Evolutionary conservation across 92 coral and sea anemone species (phyloP).

Genomic region (Heteractis magnifica): DNA sequence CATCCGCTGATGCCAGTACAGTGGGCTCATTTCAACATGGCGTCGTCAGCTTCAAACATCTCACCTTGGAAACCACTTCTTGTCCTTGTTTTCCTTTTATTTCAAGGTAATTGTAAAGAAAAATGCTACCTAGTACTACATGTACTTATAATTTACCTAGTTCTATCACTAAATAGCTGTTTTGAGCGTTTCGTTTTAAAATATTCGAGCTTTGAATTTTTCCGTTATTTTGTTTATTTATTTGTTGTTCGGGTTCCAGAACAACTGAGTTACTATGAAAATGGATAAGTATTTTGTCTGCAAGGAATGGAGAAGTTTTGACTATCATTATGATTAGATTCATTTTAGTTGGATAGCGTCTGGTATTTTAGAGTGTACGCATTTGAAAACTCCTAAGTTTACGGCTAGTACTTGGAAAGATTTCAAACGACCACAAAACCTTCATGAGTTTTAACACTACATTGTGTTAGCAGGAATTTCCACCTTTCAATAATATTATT

Average conservation of each 20-base stretch:
- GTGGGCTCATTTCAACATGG: slow-evolving; percentile 18
- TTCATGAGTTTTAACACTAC: background rate
- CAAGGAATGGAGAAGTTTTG: too few species aligned
- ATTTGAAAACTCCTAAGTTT: background rate
- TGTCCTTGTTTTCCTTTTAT: slow-evolving; percentile 6
- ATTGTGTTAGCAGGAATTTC: background rate
- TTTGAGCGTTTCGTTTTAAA: background rate
- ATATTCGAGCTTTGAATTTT: slow-evolving; percentile 2
- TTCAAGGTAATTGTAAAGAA: slow-evolving; percentile 5
- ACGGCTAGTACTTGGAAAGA: background rate
- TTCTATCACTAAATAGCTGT: background rate
- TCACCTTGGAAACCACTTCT: slow-evolving; percentile 27
- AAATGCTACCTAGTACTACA: too few species aligned
- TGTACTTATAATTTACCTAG: background rate
- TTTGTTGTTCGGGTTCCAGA: background rate
- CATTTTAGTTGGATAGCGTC: background rate
- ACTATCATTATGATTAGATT: background rate
- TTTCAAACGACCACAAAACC: background rate
- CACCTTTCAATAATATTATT: background rate
- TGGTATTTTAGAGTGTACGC: background rate
- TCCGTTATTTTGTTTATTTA: slow-evolving; percentile 9
- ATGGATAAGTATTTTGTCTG: too few species aligned
- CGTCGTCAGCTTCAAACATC: slow-evolving; percentile 20
- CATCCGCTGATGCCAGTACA: background rate
- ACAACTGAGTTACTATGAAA: background rate